These are phyloP conservation scores for Cartodere bifasciata DNA, from an alignment of 2,888 invertebrate genomes.

Conservation along the genomic window DNA sequence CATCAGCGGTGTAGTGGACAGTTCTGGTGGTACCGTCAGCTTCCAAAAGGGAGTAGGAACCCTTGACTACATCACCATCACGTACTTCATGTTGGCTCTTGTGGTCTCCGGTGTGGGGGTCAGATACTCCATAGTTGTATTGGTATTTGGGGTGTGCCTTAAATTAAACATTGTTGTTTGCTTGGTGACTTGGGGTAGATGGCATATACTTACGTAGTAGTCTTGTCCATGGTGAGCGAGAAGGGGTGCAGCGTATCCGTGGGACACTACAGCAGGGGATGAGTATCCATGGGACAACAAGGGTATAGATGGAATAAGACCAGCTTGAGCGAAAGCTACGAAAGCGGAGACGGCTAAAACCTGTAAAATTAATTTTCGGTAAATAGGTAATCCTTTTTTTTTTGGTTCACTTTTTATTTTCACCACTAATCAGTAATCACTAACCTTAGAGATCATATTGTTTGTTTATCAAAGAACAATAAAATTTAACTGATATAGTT, in stretches of 20 bases:
- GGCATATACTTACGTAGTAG: no score
- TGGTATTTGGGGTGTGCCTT: conserved; percentile 45
- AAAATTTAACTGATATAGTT: no score
- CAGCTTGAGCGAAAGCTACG: background rate
- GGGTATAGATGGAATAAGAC: background rate
- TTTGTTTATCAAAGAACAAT: no score
- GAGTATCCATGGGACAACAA: conserved; percentile 2
- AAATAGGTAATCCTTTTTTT: no score
- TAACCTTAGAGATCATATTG: no score
- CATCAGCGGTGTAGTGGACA: conserved; percentile 44
- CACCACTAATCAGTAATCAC: no score
- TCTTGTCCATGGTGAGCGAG: conserved; percentile 1
- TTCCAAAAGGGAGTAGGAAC: conserved; percentile 38
- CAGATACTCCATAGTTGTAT: conserved; percentile 43
- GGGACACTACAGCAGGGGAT: background rate
- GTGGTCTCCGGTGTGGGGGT: conserved; percentile 44
- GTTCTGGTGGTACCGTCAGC: conserved; percentile 42
- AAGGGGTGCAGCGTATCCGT: conserved; percentile 3
- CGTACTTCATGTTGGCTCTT: conserved; percentile 38
- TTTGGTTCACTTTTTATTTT: no score
- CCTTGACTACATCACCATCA: conserved; percentile 42
- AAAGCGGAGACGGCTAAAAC: background rate
- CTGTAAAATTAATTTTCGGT: background rate
- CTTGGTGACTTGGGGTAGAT: no score
- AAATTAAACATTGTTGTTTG: conserved; percentile 1